These are phyloP conservation scores for Andrena praecox DNA, from an alignment of 2,888 invertebrate genomes.

Conservation along the genomic window DNA sequence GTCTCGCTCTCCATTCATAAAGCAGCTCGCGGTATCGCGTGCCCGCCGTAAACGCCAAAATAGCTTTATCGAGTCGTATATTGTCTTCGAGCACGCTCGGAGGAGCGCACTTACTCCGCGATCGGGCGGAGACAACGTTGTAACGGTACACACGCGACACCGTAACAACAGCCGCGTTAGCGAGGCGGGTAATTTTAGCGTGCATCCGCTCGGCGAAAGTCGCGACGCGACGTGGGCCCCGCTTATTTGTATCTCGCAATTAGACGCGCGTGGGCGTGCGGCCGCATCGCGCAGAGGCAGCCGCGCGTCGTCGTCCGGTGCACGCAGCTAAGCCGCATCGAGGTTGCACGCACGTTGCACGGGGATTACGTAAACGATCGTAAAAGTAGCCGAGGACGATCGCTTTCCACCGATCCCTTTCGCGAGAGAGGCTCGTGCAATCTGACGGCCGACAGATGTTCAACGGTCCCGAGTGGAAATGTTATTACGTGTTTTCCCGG, in stretches of 20 bases:
- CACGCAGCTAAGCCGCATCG: conserved; percentile 41
- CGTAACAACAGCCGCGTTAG: conserved; percentile 4
- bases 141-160: conserved; percentile 19
- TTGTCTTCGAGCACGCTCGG: conserved; percentile 5
- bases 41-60: neutral
- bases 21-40: neutral
- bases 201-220: conserved; percentile 45
- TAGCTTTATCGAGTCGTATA: conserved; percentile 9
- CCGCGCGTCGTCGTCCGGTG: conserved; percentile 51
- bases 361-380: conserved; percentile 60
- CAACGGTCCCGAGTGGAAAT: conserved; percentile 1
- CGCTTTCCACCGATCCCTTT: conserved; percentile 36
- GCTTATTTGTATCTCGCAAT: conserved; percentile 53
- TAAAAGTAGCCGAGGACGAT: conserved; percentile 45
- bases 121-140: neutral
- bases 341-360: conserved; percentile 41
- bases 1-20: conserved; percentile 28
- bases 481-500: conserved; percentile 2
- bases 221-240: conserved; percentile 9
- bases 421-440: neutral
- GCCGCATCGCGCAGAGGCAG: conserved; percentile 24
- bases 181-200: conserved; percentile 42
- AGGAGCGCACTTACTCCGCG: neutral
- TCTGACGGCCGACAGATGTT: conserved; percentile 52
- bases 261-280: conserved; percentile 57